Evolutionary conservation across 2,888 invertebrate genomes (phyloP), one percentile per base, ranked within the genome.

Genomic region (Chaetogeoica ovagalla): DNA sequence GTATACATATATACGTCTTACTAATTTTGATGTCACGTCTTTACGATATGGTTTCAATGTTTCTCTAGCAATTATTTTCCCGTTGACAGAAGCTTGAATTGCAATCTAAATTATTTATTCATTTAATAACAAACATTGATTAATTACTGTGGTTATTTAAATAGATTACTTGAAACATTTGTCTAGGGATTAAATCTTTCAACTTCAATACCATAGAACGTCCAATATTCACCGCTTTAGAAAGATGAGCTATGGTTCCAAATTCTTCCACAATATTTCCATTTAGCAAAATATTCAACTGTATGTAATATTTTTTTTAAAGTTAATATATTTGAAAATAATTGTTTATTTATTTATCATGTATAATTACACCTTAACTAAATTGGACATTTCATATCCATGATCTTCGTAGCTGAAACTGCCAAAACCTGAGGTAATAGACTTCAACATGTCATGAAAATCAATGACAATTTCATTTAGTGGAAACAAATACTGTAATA

Each of bases 391-490:
- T 85, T 93, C 90, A 86, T 93, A 98, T 2, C 95, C 97, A 84
- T 90, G 87, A 85, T 95, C 93, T 86, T 96, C 95, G 85, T 97
- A 97, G 86, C 96, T 96, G 85, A 97, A 97, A 86, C 95, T 95
- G 1, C 97, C 98, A 87, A 96, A 98, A 52, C 98, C 98, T 0
- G 97, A 97, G 5, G 94, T 93, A 23, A 95, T 84, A 19, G 94
- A 92, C 87, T 98, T 98, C 3, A 98, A 87, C 6, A 90, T 89
- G 85, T 98, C 98, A 85, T 97, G 97, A 86, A 99, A 98, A 86
- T 98, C 97, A 13, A 97, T 87, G 19, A 98, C 92, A 43, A 98
- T 93, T 89, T 99, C 98, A 84, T 93, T 94, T 9, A 99, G 87
- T 0, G 98, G 98, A 73, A 99, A 87, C 59, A 92, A 87, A 85